Evolutionary conservation across 2,797 vertebrate species (phyloP), one percentile per base, ranked within the genome.

Genomic region (Sebastes taczanowskii): DNA sequence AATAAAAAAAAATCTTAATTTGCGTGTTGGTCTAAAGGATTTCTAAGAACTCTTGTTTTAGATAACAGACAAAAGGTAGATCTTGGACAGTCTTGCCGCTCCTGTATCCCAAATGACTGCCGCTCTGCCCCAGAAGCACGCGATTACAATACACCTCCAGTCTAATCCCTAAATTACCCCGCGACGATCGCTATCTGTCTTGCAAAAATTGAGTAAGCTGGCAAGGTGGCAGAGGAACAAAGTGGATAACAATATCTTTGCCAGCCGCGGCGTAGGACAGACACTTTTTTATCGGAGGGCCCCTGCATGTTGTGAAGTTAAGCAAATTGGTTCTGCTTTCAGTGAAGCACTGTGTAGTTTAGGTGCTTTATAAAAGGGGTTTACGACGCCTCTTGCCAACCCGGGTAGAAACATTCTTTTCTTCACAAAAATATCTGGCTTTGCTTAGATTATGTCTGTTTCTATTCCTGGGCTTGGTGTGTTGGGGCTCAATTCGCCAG

Each of bases 321-420:
- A 96, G 95, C 93, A 93, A 95, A 95, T 96, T 92, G 90, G 94
- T 95, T 96, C 93, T 95, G 95, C 95, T 94, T 89, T 89, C 88
- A 86, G 85, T 89, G 91, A 90, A 95, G 86, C 86, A 74, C 90
- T 80, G 80, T 87, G 87, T 88, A 90, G 89, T 93, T 91, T 83
- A 86, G 92, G 86, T 86, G 89, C 76, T 83, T 93, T 93, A 89
- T 93, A 94, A 95, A 95, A 93, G 89, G 89, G 92, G 87, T 93
- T 95, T 94, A 94, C 66, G 84, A 90, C 29, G 92, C 86, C 82
- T 94, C 90, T 87, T 95, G 92, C 95, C 93, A 95, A 88, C 81
- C 46, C 25, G 77, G 86, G 88, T 86, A 85, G 89, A 94, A 93
- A 94, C 85, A 83, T 91, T 93, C 86, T 87, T 95, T 94, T 94